Evolutionary conservation across 2,888 invertebrate genomes (phyloP), one percentile per base, ranked within the genome.

Genomic region (Hyposoter dolosus): DNA sequence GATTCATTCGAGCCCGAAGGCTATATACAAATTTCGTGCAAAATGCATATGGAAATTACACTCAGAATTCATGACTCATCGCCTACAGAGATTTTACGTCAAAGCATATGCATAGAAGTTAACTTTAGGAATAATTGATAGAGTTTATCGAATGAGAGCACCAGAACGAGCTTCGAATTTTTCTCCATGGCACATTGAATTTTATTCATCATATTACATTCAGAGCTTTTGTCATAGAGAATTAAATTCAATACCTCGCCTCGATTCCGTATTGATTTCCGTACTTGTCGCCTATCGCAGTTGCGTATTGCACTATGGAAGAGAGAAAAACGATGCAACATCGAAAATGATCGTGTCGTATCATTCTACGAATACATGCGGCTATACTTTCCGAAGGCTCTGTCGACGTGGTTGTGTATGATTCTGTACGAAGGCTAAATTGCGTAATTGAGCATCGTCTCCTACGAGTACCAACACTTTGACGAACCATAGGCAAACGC

Each of bases 371-470:
- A 40, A 15, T 63, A 43, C 45, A 28, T 28, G 17, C 17, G 28
- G 75, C 28, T 68, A 68, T 40, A 32, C 50, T 56, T 53, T 71
- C n/a, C 60, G 68, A 82, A 85, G 84, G 82, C 60, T 68, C 43
- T 43, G 43, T 40, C 50, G 68, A 78, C n/a, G 60, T 84, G 53
- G 65, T 66, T 71, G 82, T 72, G 66, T 56, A 56, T 82, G 66
- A 72, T 35, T 74, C 68, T 28, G 19, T 78, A 43, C 68, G 82
- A 85, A 82, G 84, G 84, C 77, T 53, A 66, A 66, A 45, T 85
- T 85, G 84, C 84, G 84, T 72, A 85, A 85, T 85, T 17, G 68
- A 82, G 40, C 50, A 60, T 72, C 45, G n/a, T n/a, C n/a, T n/a
- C 19, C 40, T 40, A 68, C 69, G 60, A 71, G 56, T 15, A 56